Conservation (phyloP, 2,888 invertebrate genomes). For the Drosophila leonis region DNA sequence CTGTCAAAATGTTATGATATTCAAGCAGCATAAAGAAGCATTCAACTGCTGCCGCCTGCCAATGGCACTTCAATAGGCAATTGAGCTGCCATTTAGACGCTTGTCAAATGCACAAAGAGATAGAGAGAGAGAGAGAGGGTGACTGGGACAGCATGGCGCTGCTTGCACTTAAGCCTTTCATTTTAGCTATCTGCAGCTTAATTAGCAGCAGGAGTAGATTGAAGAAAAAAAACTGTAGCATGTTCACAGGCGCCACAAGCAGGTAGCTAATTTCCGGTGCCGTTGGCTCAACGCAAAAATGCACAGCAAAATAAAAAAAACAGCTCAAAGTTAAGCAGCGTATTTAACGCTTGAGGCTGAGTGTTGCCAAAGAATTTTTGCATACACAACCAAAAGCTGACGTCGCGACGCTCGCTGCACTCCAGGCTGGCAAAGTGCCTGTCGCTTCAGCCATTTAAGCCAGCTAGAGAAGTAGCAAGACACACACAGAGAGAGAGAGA, state of each 20-base stretch:
- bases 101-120: constrained; percentile 67
- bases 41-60: constrained; percentile 34
- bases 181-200: constrained; percentile 48
- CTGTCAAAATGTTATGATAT: constrained; percentile 9
- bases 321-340: constrained; percentile 28
- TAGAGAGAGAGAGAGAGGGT: background rate
- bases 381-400: constrained; percentile 17
- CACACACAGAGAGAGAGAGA: background rate
- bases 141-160: background rate
- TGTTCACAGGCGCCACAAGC: constrained; percentile 28
- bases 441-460: constrained; percentile 66
- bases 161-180: constrained; percentile 45
- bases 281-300: constrained; percentile 31
- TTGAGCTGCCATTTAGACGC: constrained; percentile 48
- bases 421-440: constrained; percentile 43
- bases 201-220: constrained; percentile 40
- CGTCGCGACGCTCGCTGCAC: constrained; percentile 39
- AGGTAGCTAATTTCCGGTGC: constrained; percentile 70
- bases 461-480: background rate
- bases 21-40: constrained; percentile 22
- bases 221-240: constrained; percentile 28
- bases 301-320: constrained; percentile 31
- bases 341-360: constrained; percentile 37
- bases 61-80: constrained; percentile 64
- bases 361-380: constrained; percentile 40